A percentile compares a stretch with the other conserved stretches of the same genome.
Evolutionary conservation across 2,113 vertebrate genomes (phyloP).

Genomic region (Setophaga petechia): DNA sequence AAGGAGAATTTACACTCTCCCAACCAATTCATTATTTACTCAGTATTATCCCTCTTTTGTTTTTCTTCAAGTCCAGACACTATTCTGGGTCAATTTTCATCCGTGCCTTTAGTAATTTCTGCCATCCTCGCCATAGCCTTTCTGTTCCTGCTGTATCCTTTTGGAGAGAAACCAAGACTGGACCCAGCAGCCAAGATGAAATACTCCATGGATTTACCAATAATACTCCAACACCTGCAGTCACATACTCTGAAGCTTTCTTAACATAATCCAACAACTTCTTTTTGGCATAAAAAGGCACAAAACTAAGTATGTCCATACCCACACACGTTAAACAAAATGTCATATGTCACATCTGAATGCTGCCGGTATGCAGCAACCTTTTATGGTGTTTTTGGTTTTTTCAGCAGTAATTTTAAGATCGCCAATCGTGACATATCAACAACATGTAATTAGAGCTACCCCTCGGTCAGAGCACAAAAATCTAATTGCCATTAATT

Average conservation of each 20-base stretch:
- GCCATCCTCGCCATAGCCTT: neutral
- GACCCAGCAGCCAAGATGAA: neutral
- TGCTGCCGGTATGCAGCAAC: neutral
- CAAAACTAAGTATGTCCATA: neutral
- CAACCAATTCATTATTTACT: neutral
- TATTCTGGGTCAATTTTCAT: neutral
- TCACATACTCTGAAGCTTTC: neutral
- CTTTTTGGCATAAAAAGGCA: neutral
- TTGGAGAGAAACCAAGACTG: neutral
- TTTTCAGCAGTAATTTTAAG: neutral
- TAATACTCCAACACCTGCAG: neutral
- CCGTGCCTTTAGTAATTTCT: neutral
- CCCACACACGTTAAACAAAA: neutral
- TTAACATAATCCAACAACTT: neutral
- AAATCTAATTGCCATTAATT: neutral
- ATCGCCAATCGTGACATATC: neutral
- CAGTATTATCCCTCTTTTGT: neutral
- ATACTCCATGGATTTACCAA: neutral
- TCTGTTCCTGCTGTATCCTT: neutral
- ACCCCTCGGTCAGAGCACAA: neutral
- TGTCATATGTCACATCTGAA: neutral
- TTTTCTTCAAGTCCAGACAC: neutral
- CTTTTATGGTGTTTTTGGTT: neutral
- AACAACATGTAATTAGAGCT: rapidly evolving
- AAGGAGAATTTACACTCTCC: neutral